These are phyloP conservation scores for Python bivittatus DNA, from an alignment of 2,113 vertebrate genomes.

Conservation along the genomic window DNA sequence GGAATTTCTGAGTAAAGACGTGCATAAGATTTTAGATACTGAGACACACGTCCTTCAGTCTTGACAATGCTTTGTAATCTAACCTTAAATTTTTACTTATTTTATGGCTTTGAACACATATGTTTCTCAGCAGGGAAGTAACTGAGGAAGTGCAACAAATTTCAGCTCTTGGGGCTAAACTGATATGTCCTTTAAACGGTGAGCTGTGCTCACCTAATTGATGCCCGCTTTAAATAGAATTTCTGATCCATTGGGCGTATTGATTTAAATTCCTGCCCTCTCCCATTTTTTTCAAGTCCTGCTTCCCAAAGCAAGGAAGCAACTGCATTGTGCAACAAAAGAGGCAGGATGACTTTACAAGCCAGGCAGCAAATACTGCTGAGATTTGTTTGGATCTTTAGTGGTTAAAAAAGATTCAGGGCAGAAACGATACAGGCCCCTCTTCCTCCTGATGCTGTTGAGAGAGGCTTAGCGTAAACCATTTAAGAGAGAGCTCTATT, in stretches of 20 bases:
- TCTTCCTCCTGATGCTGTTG: constrained; percentile 53
- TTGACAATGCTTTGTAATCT: background rate
- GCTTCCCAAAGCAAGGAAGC: constrained; percentile 53
- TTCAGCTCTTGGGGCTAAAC: constrained; percentile 55
- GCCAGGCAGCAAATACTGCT: constrained; percentile 16
- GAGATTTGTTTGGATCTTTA: constrained; percentile 45
- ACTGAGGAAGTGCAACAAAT: constrained; percentile 49
- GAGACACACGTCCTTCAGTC: background rate
- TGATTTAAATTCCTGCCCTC: constrained; percentile 64
- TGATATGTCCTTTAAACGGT: constrained; percentile 46
- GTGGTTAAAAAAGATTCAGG: constrained; percentile 47
- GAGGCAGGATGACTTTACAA: constrained; percentile 60
- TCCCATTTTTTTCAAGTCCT: background rate
- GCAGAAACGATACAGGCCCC: constrained; percentile 46
- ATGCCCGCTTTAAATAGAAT: constrained; percentile 57
- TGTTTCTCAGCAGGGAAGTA: constrained; percentile 51
- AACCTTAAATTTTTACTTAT: constrained; percentile 23
- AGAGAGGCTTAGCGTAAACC: constrained; percentile 62
- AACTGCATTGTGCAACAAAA: constrained; percentile 56
- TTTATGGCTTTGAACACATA: constrained; percentile 37
- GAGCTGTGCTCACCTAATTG: constrained; percentile 65
- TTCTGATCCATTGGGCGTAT: constrained; percentile 55
- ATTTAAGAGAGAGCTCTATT: constrained; percentile 61
- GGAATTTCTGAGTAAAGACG: background rate
- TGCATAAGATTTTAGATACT: background rate